These are phyloP conservation scores for Alces alces DNA, from an alignment of 2,113 vertebrate genomes.

Conservation along the genomic window DNA sequence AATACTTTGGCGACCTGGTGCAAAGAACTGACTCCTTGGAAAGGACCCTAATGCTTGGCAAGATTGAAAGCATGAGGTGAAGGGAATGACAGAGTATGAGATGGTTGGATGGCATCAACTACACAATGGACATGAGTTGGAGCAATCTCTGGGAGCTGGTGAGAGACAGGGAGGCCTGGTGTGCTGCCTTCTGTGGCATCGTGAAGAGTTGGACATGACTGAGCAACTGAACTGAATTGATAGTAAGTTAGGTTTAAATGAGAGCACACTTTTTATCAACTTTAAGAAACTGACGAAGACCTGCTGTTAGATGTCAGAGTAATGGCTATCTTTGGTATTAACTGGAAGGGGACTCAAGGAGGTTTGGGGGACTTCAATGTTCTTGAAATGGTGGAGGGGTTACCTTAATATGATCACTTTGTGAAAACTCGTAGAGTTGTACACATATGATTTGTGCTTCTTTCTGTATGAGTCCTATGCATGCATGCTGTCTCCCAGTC, in stretches of 20 bases:
- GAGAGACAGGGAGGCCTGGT: background rate
- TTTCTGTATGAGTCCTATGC: background rate
- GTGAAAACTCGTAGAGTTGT: background rate
- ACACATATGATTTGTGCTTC: background rate
- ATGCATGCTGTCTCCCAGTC: background rate
- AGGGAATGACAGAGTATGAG: background rate
- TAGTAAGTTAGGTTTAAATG: background rate
- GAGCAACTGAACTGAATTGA: background rate
- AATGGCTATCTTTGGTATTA: background rate
- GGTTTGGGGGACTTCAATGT: background rate
- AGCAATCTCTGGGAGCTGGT: background rate
- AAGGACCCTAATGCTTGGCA: background rate
- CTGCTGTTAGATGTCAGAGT: background rate
- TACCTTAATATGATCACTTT: background rate
- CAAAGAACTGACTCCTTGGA: background rate
- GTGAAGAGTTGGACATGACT: background rate
- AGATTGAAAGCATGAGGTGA: background rate
- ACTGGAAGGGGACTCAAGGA: background rate
- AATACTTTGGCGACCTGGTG: background rate
- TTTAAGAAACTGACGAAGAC: background rate
- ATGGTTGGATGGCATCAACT: background rate
- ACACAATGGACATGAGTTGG: background rate
- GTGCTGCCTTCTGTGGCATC: background rate
- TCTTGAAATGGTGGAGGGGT: background rate
- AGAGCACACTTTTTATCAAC: background rate